phyloP scores from a whole-genome alignment of 2,113 vertebrate species.

The Prunella himalayana region DNA sequence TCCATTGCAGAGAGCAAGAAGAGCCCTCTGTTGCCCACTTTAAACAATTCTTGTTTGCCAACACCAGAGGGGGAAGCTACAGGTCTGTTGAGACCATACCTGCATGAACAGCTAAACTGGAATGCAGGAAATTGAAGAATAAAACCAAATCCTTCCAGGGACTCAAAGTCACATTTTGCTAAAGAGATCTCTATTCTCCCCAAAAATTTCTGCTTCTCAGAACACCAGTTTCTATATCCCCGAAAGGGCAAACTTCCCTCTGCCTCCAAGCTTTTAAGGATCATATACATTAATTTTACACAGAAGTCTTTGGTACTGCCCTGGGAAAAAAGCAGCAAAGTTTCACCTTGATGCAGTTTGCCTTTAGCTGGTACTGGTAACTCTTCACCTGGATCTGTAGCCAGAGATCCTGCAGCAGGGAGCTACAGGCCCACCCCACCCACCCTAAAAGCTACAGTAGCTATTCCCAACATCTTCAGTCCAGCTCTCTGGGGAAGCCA shows the following conservation, averaged over 20 bases:
- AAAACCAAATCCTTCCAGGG: not conserved
- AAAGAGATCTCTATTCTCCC: not conserved
- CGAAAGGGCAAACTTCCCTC: not conserved
- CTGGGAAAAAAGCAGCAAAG: not conserved
- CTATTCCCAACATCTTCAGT: not conserved
- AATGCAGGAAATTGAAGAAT: not conserved
- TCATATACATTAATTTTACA: not conserved
- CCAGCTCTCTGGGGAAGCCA: conserved; percentile 15
- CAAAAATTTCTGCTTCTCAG: not conserved
- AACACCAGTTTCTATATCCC: not conserved
- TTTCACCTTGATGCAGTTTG: not conserved
- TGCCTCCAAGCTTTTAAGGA: conserved; percentile 18
- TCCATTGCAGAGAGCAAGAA: not conserved
- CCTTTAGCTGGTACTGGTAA: not conserved
- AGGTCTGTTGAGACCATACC: not conserved
- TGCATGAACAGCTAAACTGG: not conserved
- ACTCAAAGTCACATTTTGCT: conserved; percentile 20
- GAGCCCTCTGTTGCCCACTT: not conserved
- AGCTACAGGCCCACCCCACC: not conserved
- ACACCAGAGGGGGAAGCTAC: not conserved
- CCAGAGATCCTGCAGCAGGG: not conserved
- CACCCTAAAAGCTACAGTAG: not conserved
- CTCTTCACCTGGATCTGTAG: not conserved
- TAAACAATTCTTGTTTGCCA: not conserved
- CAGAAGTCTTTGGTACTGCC: conserved; percentile 73